Evolutionary conservation across 2,797 vertebrate genomes (phyloP), one percentile per base, ranked within the genome.

Genomic region (Pseudochromis fuscus): DNA sequence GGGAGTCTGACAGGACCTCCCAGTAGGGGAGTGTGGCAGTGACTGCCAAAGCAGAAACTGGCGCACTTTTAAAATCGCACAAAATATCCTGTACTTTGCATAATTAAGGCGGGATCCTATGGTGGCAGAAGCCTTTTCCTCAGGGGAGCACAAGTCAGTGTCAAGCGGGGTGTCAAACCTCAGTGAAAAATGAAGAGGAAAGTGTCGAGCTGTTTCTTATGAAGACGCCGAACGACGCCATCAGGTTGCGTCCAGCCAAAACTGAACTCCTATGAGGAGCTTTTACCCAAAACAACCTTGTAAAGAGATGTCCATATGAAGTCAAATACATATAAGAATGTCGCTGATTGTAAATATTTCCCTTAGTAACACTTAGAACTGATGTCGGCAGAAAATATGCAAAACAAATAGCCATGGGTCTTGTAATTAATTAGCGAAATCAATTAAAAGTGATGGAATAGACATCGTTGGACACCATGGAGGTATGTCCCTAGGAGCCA

Each of bases 41-140:
- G 91, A 91, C 89, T 92, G 92, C 88, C 89, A 91, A 92, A 75
- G 92, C 87, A 91, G 87, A 92, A 93, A 88, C 82, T 85, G 87
- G 89, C 90, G 90, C 90, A 91, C 91, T 92, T 93, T 91, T 91
- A 91, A 94, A 93, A 91, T 82, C 73, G 72, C 86, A 91, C 90
- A 92, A 93, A 94, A 91, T 93, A 91, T 93, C 92, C 93, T 91
- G 90, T 91, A 92, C 93, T 92, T 94, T 92, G 91, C 93, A 94
- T 93, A 94, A 94, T 94, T 94, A 94, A 93, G 89, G 85, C 89
- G 64, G 90, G 90, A 92, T 91, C 92, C 92, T 93, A 93, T 90
- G 90, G 91, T 83, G 87, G 88, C 85, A 89, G 83, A 90, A 93
- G 86, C 85, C 85, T 87, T 87, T 84, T 79, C 82, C 88, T 89